Base-by-base conservation (phyloP, 2,797 vertebrate species). In the Halcyon badia region DNA sequence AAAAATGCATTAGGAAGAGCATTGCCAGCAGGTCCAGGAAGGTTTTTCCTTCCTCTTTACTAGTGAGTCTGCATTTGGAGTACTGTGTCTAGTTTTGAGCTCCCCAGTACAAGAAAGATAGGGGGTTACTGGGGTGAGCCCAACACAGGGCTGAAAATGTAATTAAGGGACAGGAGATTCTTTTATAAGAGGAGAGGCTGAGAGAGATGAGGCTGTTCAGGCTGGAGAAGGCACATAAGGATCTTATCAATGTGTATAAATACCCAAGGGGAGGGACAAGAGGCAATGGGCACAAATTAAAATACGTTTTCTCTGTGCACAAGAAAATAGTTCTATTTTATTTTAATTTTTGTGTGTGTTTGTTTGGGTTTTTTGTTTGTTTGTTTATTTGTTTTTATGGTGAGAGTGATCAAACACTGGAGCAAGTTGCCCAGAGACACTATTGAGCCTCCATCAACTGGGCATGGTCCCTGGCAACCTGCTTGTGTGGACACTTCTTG, bases 51-150 rank as follows among this genome's bases (percentile, higher is more conserved):
- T 66, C 48, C 37, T 58, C 25, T 52, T 73, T 28, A 42, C 18
- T 66, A 19, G 7, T 54, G 33, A 83, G 16, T 22, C 31, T 66
- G 18, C 41, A 11, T 78, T 19, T 72, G 48, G 48, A 68, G 37
- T 56, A 37, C 26, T 49, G 33, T 57, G 41, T 64, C 35, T 13
- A 15, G 4, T 85, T 86, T 83, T 35, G 76, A 90, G 64, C 25
- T 69, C 21, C 10, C 8, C 35, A 42, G 54, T 42, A 60, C 7
- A 21, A 16, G 49, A 64, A 49, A 75, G 11, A 8, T 10, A 24
- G 0, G 14, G 20, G 44, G 7, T 78, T 84, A 17, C 24, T 18
- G 17, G 28, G 13, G 2, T 0, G 0, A 66, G 61, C 61, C 22
- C 39, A 66, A 9, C 10, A 19, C 6, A 35, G 39, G 61, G 28